Evolutionary conservation across 2,888 invertebrate species (phyloP).

Genomic region (Epistrophella euchroma): DNA sequence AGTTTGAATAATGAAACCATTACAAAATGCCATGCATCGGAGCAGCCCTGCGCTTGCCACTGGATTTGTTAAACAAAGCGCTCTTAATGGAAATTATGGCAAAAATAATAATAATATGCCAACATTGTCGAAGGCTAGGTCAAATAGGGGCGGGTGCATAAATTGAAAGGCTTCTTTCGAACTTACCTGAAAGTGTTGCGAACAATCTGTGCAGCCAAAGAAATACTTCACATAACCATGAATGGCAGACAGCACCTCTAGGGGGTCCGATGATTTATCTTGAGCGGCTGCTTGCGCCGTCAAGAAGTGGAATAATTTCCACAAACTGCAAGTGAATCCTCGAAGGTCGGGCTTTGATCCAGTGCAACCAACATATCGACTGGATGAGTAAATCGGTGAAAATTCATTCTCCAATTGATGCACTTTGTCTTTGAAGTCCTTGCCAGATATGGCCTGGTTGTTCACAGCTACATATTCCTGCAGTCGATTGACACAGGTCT

Average conservation of each 20-base stretch:
- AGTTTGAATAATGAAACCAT: constrained; percentile 4
- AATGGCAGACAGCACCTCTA: constrained; percentile 91
- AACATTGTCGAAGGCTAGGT: constrained; percentile 2
- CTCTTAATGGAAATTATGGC: not conserved
- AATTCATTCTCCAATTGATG: constrained; percentile 85
- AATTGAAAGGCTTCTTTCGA: constrained; percentile 6
- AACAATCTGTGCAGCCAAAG: constrained; percentile 96
- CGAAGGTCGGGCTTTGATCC: constrained; percentile 90
- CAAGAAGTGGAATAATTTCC: constrained; percentile 97
- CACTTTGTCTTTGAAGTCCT: constrained; percentile 85
- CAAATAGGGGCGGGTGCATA: not conserved
- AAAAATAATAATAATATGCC: constrained; percentile 11
- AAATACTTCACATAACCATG: constrained; percentile 95
- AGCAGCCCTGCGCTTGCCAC: constrained; percentile 5
- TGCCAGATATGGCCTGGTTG: constrained; percentile 86
- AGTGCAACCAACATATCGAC: constrained; percentile 91
- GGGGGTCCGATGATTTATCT: constrained; percentile 85
- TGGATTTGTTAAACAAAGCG: constrained; percentile 11
- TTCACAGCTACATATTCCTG: constrained; percentile 85
- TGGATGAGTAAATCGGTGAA: constrained; percentile 84
- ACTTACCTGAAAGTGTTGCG: constrained; percentile 91
- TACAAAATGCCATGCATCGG: not conserved
- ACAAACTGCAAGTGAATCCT: constrained; percentile 97
- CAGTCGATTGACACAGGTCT: constrained; percentile 87
- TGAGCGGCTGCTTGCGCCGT: constrained; percentile 89